Percentiles rank a stretch among this genome's conserved stretches.
Evolutionary conservation across 2,797 vertebrate species (phyloP).

Genomic region (Cetoscarus ocellatus): DNA sequence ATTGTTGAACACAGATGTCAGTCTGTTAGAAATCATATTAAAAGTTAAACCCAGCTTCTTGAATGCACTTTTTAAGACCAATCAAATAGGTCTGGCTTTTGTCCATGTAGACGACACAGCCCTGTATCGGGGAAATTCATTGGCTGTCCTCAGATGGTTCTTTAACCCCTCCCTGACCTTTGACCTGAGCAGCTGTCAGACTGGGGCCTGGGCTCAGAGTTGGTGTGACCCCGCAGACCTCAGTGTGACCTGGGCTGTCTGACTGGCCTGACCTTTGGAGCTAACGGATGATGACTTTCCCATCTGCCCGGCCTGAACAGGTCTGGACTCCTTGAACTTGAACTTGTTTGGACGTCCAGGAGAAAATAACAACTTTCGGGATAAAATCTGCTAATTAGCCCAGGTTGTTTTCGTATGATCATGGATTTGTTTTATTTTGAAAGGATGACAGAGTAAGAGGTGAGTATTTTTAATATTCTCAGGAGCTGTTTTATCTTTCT

Average conservation of each 20-base stretch:
- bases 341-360: slow-evolving; percentile 68
- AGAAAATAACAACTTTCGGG: slow-evolving; percentile 8
- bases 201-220: slow-evolving; percentile 70
- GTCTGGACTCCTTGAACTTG: slow-evolving; percentile 81
- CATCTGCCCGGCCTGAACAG: slow-evolving; percentile 74
- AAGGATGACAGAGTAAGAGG: slow-evolving; percentile 5
- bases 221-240: slow-evolving; percentile 67
- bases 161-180: slow-evolving; percentile 63
- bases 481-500: no score
- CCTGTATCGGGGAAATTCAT: slow-evolving; percentile 60
- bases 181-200: slow-evolving; percentile 79
- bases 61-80: slow-evolving; percentile 14
- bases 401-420: slow-evolving; percentile 4
- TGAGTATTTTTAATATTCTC: slow-evolving; percentile 8
- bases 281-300: slow-evolving; percentile 74
- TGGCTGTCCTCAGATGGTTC: slow-evolving; percentile 54
- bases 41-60: not conserved
- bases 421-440: slow-evolving; percentile 33
- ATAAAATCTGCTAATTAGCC: slow-evolving; percentile 35
- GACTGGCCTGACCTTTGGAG: slow-evolving; percentile 69
- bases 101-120: slow-evolving; percentile 18
- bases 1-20: no score
- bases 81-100: slow-evolving; percentile 3
- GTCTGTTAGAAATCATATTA: no score
- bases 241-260: slow-evolving; percentile 74